These are phyloP conservation scores for Pogonognathellus flavescens DNA, from an alignment of 1,140 invertebrate genomes.

Conservation along the genomic window DNA sequence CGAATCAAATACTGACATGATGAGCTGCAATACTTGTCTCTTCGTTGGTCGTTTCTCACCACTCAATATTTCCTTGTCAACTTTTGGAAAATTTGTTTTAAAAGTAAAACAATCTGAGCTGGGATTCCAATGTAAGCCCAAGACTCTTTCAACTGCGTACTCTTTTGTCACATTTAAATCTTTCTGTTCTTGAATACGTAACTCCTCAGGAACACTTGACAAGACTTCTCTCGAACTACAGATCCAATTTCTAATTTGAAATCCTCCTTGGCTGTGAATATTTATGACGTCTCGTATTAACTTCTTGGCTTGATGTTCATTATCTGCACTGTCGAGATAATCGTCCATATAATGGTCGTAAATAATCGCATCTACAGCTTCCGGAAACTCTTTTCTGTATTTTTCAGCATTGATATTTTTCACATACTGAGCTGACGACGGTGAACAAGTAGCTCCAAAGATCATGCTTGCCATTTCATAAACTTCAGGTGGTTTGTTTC, in stretches of 20 bases:
- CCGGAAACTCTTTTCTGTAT: constrained; percentile 10
- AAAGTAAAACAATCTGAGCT: too few relatives aligned
- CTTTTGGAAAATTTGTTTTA: too few relatives aligned
- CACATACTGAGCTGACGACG: background rate
- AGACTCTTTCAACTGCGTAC: too few relatives aligned
- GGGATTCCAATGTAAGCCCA: too few relatives aligned
- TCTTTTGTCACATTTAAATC: too few relatives aligned
- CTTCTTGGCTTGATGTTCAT: constrained; percentile 54
- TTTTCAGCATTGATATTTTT: constrained; percentile 52
- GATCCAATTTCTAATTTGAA: constrained; percentile 49
- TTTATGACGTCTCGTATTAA: constrained; percentile 19
- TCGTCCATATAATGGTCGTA: constrained; percentile 61
- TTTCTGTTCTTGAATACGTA: too few relatives aligned
- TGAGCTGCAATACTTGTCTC: too few relatives aligned
- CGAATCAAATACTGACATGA: too few relatives aligned
- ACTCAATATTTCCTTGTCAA: too few relatives aligned
- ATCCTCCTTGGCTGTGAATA: constrained; percentile 32
- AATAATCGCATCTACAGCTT: constrained; percentile 39
- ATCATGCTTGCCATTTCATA: constrained; percentile 48
- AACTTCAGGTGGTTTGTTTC: background rate
- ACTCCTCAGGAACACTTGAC: too few relatives aligned
- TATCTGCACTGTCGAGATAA: constrained; percentile 55
- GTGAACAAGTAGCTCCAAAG: constrained; percentile 62
- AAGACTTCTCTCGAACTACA: background rate
- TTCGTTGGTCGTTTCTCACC: too few relatives aligned